Base-by-base conservation (phyloP, 2,797 vertebrate species). In the Thamnophis elegans region DNA sequence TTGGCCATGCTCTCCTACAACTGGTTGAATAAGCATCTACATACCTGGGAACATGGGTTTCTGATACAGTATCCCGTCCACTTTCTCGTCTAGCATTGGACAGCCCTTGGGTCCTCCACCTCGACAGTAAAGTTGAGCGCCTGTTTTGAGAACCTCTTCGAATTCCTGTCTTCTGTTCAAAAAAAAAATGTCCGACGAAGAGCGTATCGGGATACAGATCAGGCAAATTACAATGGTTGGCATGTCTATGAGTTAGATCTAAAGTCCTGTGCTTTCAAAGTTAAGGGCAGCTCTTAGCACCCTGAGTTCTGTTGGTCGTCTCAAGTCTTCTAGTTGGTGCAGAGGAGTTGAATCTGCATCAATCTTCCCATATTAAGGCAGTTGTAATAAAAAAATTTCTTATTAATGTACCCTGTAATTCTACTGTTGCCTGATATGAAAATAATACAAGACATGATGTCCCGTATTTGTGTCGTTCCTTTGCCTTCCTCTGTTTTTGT, bases 1-100 rank as follows among this genome's bases (percentile, higher is more conserved):
- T 97, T 99, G 93, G 98, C 99, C 2, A 99, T 99, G 99, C 97
- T 99, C 4, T 98, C 99, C 0, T 99, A 99, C 95, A 99, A 98
- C 58, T 97, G 98, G 14, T 98, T 98, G 94, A 98, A 99, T 93
- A 97, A 97, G 92, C 98, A 98, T 20, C 95, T 99, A 94, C 99
- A 99, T 9, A 98, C 98, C 0, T 99, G 99, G 99, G 99, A 99
- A 94, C 98, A 98, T 0, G 97, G 98, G 73, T 98, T 97, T 13
- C 95, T 99, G 92, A 98, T 97, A 97, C 96, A 98, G 1, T 98
- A 98, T 42, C 98, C 98, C 85, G 98, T 99, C 4, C 97, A 96
- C 98, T 97, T 97, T 97, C 90, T 97, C 97, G 42, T 97, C 97
- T 42, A 7, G 32, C 1, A 58, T 89, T 4, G 4, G 2, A 1